Evolutionary conservation across 35 echinoderm and acorn worm genomes (phyloP).

Genomic region (Strongylocentrotus purpuratus): DNA sequence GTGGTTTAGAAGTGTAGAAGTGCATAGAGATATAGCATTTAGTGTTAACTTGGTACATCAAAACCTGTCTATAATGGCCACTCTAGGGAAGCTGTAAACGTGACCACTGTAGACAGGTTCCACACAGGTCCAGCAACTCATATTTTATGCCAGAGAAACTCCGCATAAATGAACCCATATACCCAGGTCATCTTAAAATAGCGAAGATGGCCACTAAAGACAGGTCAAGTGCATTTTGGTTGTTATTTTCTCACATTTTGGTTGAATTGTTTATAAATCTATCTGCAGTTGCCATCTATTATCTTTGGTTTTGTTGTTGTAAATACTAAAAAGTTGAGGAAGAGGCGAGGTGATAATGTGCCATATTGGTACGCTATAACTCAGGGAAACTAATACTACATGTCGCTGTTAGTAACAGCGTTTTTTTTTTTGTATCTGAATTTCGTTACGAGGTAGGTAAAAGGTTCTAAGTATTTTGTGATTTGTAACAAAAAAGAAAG

Average conservation of each 20-base stretch:
- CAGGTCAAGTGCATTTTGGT: not conserved
- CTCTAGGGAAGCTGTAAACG: too few relatives aligned
- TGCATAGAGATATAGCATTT: too few relatives aligned
- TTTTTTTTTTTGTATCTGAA: not conserved
- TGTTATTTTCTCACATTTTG: not conserved
- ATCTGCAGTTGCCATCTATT: not conserved
- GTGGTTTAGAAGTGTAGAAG: too few relatives aligned
- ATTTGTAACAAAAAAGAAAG: not conserved
- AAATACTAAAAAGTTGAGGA: not conserved
- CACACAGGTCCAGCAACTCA: not conserved
- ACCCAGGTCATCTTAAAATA: too few relatives aligned
- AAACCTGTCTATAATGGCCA: too few relatives aligned
- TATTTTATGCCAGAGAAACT: not conserved
- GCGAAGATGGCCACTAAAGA: not conserved
- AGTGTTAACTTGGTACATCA: too few relatives aligned
- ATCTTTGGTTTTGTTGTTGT: not conserved
- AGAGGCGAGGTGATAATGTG: not conserved
- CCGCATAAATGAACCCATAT: not conserved
- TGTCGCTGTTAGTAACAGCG: not conserved
- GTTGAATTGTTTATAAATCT: not conserved
- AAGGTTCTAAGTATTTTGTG: not conserved
- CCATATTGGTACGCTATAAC: not conserved
- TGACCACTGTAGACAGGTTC: too few relatives aligned
- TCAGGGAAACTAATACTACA: constrained; percentile 11
- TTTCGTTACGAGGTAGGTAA: not conserved